phyloP scores from a whole-genome alignment of 1,140 invertebrate species.

The Drosophila miranda region DNA sequence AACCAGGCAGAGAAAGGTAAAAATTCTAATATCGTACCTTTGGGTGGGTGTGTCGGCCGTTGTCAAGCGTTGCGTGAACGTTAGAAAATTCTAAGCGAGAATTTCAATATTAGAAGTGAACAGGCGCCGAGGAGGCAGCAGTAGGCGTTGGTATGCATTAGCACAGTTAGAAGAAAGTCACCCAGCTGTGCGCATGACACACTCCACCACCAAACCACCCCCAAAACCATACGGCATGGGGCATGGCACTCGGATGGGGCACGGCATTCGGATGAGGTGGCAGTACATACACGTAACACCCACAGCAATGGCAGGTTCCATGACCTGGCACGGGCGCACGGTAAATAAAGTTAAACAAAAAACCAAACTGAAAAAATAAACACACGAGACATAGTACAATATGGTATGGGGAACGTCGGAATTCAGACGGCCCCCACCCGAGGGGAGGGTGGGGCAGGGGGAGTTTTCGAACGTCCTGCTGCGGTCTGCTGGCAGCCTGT shows the following conservation, averaged over 20 bases:
- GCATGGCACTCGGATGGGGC: too few species aligned
- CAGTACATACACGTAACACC: slow-evolving; percentile 10
- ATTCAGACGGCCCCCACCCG: too few species aligned
- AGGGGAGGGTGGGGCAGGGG: background rate
- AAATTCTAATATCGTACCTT: slow-evolving; percentile 54
- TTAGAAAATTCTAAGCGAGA: slow-evolving; percentile 82
- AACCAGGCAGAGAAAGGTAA: background rate
- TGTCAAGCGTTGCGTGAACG: slow-evolving; percentile 47
- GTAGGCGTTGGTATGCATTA: slow-evolving; percentile 65
- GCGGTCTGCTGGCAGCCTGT: slow-evolving; percentile 56
- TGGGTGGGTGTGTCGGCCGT: background rate
- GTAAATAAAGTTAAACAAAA: slow-evolving; percentile 55
- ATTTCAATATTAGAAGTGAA: slow-evolving; percentile 80
- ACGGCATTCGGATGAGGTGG: slow-evolving; percentile 1
- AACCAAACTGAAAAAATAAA: slow-evolving; percentile 26
- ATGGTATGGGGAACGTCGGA: background rate
- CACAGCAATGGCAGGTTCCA: slow-evolving; percentile 21
- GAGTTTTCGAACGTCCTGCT: slow-evolving; percentile 44
- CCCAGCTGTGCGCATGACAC: slow-evolving; percentile 64
- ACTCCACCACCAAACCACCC: slow-evolving; percentile 8
- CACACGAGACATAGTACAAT: background rate
- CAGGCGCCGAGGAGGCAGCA: slow-evolving; percentile 57
- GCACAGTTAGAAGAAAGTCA: slow-evolving; percentile 48
- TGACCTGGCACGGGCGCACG: slow-evolving; percentile 35
- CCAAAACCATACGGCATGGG: background rate